Evolutionary conservation across 2,113 vertebrate genomes (phyloP), one percentile per base, ranked within the genome.

Genomic region (Isichthys henryi): DNA sequence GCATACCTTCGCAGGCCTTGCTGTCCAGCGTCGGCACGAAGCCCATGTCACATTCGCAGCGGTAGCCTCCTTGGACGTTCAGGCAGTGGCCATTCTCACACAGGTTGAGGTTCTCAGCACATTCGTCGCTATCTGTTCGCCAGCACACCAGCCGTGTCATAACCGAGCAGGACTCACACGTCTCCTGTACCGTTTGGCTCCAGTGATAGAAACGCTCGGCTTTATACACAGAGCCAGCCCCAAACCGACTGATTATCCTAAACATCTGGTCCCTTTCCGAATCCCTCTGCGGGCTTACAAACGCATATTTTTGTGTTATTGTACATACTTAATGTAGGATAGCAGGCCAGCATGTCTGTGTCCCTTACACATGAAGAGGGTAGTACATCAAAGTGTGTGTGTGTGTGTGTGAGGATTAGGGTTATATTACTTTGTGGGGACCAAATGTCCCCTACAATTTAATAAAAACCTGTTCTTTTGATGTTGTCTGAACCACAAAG

Each of bases 41-140:
- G 92, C 98, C 98, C 98, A 99, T 99, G 91, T 99, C 98, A 46
- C 98, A 99, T 90, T 99, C 98, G 88, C 98, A 99, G 90, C 98
- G 97, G 93, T 96, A 99, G 66, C 97, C 98, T 49, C 98, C 98
- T 0, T 97, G 97, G 66, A 95, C 91, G 45, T 99, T 99, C 88
- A 99, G 96, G 90, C 98, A 99, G 93, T 99, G 97, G 70, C 98
- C 98, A 0, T 96, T 99, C 92, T 98, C 98, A 92, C 98, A 99
- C 89, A 99, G 95, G 92, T 99, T 98, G 89, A 97, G 53, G 74
- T 99, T 98, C 88, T 99, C 98, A 0, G 97, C 97, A 91, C 98
- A 99, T 94, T 99, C 98, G 46, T 99, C 98, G 0, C 97, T 96
- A 92, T 99, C 98, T 99, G 95, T 86, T 88, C 56, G 19, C 35